Base-by-base conservation (phyloP, 2,113 vertebrate genomes). In the Indicator maculatus region DNA sequence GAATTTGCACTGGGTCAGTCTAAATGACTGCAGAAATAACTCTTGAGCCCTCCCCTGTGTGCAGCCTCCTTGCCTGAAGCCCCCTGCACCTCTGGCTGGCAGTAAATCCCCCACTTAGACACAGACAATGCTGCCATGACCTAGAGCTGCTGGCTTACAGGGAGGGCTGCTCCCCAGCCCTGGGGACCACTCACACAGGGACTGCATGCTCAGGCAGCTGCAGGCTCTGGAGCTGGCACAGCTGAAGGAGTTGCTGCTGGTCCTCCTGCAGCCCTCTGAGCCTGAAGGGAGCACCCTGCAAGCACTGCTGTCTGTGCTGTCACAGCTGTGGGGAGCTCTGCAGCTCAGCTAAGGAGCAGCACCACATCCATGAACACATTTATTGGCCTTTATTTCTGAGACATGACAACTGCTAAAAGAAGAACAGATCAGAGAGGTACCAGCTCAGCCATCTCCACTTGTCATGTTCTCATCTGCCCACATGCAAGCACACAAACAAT, bases 11-110 rank as follows among this genome's bases (percentile, higher is more conserved):
- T 18, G 44, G 23, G 18, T 52, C 12, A n/a, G 3, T 30, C 60
- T 55, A 18, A 70, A 47, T 31, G 6, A 55, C 6, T 23, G 23
- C 33, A 36, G 50, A 63, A 83, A 6, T n/a, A 58, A 17, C 15
- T 70, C 5, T 2, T 17, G 24, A 18, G 12, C 20, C 7, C n/a
- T 83, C 6, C 21, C n/a, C 36, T 10, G 0, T 0, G 12, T 8
- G 33, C 61, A 67, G 21, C 18, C 14, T 44, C 50, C 74, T 36
- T 59, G n/a, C 26, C 60, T 9, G 28, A 76, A 36, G 33, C n/a
- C 44, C 21, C 14, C 56, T 9, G 12, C 38, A 64, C 27, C n/a
- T 61, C 17, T 39, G 27, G 13, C 47, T 45, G 41, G 41, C 53
- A 33, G 69, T 50, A 39, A 58, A 24, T 3, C 59, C 28, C 28